A percentile compares a stretch with the other conserved stretches of the same genome.
phyloP scores from a whole-genome alignment of 2,113 vertebrate species.

The Romanogobio albipinnatus region DNA sequence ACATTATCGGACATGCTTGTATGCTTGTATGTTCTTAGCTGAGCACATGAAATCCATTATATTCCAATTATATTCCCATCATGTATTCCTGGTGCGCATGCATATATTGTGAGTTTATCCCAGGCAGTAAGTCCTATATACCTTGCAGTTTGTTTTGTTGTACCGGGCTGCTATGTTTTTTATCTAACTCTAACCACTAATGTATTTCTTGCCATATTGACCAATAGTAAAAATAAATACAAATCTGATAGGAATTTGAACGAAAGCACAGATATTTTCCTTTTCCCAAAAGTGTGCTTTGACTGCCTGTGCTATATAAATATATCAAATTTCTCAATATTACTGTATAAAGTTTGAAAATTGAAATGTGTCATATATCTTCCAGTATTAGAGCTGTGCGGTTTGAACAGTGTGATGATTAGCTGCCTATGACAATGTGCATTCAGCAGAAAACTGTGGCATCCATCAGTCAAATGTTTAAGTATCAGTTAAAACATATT shows the following conservation, averaged over 20 bases:
- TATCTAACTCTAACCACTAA: not conserved
- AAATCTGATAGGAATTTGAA: not conserved
- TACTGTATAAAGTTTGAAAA: not conserved
- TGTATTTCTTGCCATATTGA: not conserved
- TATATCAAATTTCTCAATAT: conserved; percentile 3
- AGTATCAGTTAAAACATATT: conserved; percentile 18
- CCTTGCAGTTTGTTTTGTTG: not conserved
- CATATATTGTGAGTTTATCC: not conserved
- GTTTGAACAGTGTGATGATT: not conserved
- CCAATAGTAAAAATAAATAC: conserved; percentile 1
- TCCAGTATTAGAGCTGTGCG: not conserved
- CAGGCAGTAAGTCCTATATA: no score
- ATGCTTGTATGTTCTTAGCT: not conserved
- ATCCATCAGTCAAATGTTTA: conserved; percentile 25
- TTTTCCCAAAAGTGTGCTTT: conserved; percentile 5
- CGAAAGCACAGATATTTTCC: conserved; percentile 9
- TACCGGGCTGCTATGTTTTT: not conserved
- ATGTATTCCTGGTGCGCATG: not conserved
- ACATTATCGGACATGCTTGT: not conserved
- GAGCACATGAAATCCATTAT: not conserved
- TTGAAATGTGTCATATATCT: not conserved
- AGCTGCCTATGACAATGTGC: conserved; percentile 41
- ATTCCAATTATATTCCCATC: not conserved
- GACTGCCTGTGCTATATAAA: conserved; percentile 12
- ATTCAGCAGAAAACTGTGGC: not conserved